Conservation (phyloP, 2,113 vertebrate genomes). For the Panthera leo region DNA sequence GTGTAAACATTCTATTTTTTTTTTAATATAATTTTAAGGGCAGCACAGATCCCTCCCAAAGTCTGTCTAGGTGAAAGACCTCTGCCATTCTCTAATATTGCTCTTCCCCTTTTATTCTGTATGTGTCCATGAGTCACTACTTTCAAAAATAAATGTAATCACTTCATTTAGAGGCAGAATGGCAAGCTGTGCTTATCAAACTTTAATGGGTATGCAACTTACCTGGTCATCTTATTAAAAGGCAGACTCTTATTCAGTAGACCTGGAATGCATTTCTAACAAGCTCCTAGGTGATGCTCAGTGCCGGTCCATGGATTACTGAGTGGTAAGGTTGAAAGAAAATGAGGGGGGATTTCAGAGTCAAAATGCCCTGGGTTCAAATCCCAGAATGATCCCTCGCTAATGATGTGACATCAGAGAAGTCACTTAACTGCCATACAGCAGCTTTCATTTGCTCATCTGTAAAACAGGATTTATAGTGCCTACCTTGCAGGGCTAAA, state of each 20-base stretch:
- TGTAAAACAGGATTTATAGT: background rate
- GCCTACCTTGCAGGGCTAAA: background rate
- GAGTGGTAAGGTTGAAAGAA: background rate
- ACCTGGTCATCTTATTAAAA: background rate
- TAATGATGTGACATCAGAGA: background rate
- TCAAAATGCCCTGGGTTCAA: background rate
- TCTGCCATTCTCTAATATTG: background rate
- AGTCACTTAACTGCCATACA: background rate
- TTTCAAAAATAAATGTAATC: constrained; percentile 1
- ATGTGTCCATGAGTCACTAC: background rate
- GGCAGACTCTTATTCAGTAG: background rate
- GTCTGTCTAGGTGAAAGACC: background rate
- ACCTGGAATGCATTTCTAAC: background rate
- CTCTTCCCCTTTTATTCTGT: background rate
- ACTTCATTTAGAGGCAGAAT: background rate
- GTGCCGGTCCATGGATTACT: background rate
- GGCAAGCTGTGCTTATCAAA: background rate
- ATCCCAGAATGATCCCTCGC: background rate
- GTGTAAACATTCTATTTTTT: background rate
- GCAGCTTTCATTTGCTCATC: background rate
- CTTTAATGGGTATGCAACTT: background rate
- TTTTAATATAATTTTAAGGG: background rate
- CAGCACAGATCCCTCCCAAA: background rate
- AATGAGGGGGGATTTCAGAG: background rate
- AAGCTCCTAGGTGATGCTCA: background rate